Evolutionary conservation across 2,888 invertebrate genomes (phyloP), one percentile per base, ranked within the genome.

Genomic region (Stenoptilia bipunctidactyla): DNA sequence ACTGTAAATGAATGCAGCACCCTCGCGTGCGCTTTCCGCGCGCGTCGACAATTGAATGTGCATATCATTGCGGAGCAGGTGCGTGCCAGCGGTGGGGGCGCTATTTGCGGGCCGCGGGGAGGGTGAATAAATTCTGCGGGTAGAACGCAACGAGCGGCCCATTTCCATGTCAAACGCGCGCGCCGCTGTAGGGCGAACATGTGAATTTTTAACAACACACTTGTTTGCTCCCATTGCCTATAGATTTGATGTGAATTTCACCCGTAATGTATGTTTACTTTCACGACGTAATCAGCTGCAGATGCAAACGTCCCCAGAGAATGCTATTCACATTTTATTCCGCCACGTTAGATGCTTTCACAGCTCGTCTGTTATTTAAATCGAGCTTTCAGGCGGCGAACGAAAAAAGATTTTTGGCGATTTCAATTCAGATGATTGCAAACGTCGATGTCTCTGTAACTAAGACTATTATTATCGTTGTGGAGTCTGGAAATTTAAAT

Each of bases 161-260:
- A 80, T 80, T 80, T 70, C 70, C 80, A 80, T 82, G 75, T 77
- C 80, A 80, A 80, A 80, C 75, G 74, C 50, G 49, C 49, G 27
- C 46, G 49, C 34, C 55, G 55, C 50, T 52, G 53, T 53, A 52
- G 51, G 52, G 52, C 53, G 27, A 45, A 52, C 57, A 61, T 58
- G 66, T 71, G 71, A 70, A 74, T 75, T 77, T 77, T 71, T 74
- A 73, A 72, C 72, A 60, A 61, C 47, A 41, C 50, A 49, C 20
- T 44, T 40, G 40, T 42, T 36, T 10, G 25, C 27, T 20, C 14
- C 33, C 13, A 13, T 38, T 15, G 33, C 13, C 30, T 15, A 34
- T 34, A 38, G 15, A 15, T 34, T 30, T 34, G 27, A 20, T 8
- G 20, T 20, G 8, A 20, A 20, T 20, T 20, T 20, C 20, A 20